Evolutionary conservation across 1,140 invertebrate genomes (phyloP).

Genomic region (Plectrocnemia conspersa): DNA sequence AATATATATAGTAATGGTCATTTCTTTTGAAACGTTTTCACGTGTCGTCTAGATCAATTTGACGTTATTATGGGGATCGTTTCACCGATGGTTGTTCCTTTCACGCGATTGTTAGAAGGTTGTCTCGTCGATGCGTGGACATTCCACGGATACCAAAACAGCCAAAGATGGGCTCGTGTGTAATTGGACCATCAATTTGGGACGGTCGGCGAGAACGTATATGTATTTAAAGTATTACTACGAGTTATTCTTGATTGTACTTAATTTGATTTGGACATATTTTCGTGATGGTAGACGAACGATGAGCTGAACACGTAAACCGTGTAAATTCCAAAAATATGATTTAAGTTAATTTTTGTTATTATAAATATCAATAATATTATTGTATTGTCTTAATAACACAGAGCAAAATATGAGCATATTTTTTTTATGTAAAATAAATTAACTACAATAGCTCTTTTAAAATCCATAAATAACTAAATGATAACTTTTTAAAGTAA

Average conservation of each 20-base stretch:
- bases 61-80: not conserved
- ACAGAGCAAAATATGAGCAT: no score
- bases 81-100: not conserved
- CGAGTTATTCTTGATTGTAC: not conserved
- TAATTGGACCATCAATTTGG: slow-evolving; percentile 10
- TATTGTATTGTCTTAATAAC: no score
- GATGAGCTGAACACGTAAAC: no score
- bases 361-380: no score
- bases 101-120: slow-evolving; percentile 6
- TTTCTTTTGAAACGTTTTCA: not conserved
- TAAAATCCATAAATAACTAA: no score
- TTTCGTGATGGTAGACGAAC: not conserved
- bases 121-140: slow-evolving; percentile 6
- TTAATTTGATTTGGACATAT: slow-evolving; percentile 2
- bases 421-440: no score
- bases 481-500: no score
- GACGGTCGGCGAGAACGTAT: slow-evolving; percentile 8
- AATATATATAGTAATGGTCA: not conserved
- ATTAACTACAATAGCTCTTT: no score
- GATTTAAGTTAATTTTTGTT: no score
- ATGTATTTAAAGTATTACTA: slow-evolving; percentile 7
- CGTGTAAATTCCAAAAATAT: no score
- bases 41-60: slow-evolving; percentile 6
- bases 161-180: slow-evolving; percentile 1
- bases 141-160: not conserved